Base-by-base conservation (phyloP, 2,113 vertebrate species). In the Trachemys scripta region DNA sequence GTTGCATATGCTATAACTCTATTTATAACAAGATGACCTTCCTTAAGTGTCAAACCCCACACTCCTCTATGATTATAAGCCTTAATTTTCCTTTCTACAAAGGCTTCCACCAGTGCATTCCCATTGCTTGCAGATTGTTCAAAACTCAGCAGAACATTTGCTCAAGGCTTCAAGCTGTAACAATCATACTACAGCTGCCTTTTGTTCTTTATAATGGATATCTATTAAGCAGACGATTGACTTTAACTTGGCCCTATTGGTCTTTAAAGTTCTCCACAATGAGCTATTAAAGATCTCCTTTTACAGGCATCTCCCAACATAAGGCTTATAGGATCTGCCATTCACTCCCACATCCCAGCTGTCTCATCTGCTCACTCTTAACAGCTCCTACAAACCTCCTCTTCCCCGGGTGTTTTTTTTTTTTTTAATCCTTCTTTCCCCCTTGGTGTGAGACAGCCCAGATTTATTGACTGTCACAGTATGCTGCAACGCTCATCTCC, bases 241-340 rank as follows among this genome's bases (percentile, higher is more conserved):
- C 9, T 95, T 88, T 85, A 88, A 92, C 88, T 45, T 72, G 8
- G 49, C 90, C 38, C 88, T 12, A 90, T 91, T 94, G 47, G 85
- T 92, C 85, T 96, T 91, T 84, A 53, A 93, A 85, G 38, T 8
- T 90, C 25, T 78, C 42, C 82, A n/a, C 80, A 92, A 49, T 14
- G 38, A 90, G 29, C 22, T 89, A 84, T 85, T 89, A 84, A 78
- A 29, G 35, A 0, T 78, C 65, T 92, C 56, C 53, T 51, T 95
- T 53, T 82, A 88, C 11, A 95, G 81, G 31, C 65, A 87, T 85
- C 22, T 14, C 76, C 54, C 75, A 31, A 89, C 91, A 91, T 91
- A 92, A 94, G 84, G 88, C 24, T 90, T 89, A 95, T 95, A 91
- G 91, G 96, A 97, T 94, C 94, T 94, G 84, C 10, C 57, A 85